A percentile compares a stretch with the other conserved stretches of the same genome.
phyloP scores from a whole-genome alignment of 1,140 invertebrate species.

The Batillaria attramentaria region DNA sequence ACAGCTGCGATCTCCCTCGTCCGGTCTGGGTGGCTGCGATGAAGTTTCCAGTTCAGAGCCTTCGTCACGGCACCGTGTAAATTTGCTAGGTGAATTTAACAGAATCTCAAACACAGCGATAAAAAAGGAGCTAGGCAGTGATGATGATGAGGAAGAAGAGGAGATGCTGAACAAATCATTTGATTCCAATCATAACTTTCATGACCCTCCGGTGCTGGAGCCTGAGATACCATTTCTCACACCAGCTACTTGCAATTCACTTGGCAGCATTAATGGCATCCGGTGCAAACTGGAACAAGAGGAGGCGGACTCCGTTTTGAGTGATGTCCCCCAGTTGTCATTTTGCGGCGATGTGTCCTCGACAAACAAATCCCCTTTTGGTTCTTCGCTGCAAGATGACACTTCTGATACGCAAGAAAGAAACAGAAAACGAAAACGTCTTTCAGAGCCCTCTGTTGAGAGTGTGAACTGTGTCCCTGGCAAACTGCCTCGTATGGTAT shows the following conservation, averaged over 20 bases:
- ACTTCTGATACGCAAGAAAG: not conserved
- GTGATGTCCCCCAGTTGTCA: constrained; percentile 22
- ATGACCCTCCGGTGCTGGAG: constrained; percentile 41
- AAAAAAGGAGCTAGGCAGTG: constrained; percentile 20
- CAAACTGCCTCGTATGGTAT: not conserved
- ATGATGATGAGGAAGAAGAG: constrained; percentile 33
- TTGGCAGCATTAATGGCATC: not conserved
- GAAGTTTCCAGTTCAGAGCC: constrained; percentile 7
- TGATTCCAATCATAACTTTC: constrained; percentile 33
- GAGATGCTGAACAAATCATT: constrained; percentile 27
- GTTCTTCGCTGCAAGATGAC: not conserved
- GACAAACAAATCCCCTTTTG: not conserved
- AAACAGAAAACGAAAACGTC: not conserved
- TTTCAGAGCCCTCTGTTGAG: no score
- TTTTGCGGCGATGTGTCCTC: constrained; percentile 7
- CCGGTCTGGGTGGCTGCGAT: no score
- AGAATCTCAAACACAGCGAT: not conserved
- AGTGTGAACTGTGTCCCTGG: no score
- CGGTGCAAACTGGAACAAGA: not conserved
- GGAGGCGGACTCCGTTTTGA: constrained; percentile 2
- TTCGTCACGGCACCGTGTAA: no score
- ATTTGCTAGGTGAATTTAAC: not conserved
- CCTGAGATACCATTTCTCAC: constrained; percentile 37
- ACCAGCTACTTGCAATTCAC: not conserved
- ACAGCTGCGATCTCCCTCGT: no score